Evolutionary conservation across 2,113 vertebrate species (phyloP).

Genomic region (Chauna torquata): DNA sequence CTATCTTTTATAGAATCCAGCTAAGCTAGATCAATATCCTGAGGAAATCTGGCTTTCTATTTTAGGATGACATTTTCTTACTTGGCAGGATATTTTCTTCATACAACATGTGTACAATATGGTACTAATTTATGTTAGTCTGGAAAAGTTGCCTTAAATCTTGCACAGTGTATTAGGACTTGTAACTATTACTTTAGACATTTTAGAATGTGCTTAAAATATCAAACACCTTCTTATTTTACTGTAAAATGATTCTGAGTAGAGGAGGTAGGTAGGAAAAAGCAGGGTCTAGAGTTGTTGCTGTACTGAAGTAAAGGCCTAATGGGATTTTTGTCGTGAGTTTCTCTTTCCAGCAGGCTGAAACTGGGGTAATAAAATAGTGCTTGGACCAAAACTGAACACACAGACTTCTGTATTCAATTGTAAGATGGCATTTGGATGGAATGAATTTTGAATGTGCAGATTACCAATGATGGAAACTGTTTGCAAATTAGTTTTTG

Average conservation of each 20-base stretch:
- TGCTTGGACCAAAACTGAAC: neutral
- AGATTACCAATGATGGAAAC: neutral
- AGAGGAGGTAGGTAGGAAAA: neutral
- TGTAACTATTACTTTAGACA: constrained; percentile 49
- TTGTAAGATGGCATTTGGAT: neutral
- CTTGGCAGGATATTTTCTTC: constrained; percentile 64
- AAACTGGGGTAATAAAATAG: neutral
- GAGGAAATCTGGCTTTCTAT: constrained; percentile 67
- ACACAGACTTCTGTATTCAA: neutral
- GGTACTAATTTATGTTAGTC: constrained; percentile 64
- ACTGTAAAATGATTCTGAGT: constrained; percentile 15
- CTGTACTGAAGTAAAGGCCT: neutral
- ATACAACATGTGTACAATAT: constrained; percentile 56
- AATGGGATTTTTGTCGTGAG: neutral
- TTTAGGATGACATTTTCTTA: constrained; percentile 66
- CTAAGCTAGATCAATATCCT: constrained; percentile 58
- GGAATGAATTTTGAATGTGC: neutral
- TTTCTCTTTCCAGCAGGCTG: neutral
- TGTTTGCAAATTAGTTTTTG: neutral
- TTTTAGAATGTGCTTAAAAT: constrained; percentile 40
- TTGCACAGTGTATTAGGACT: constrained; percentile 43
- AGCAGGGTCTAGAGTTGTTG: neutral
- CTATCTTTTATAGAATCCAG: constrained; percentile 22
- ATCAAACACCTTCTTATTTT: constrained; percentile 12
- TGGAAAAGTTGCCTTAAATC: constrained; percentile 46